Conservation (phyloP, 2,888 invertebrate species). For the Sinotaia quadrata region DNA sequence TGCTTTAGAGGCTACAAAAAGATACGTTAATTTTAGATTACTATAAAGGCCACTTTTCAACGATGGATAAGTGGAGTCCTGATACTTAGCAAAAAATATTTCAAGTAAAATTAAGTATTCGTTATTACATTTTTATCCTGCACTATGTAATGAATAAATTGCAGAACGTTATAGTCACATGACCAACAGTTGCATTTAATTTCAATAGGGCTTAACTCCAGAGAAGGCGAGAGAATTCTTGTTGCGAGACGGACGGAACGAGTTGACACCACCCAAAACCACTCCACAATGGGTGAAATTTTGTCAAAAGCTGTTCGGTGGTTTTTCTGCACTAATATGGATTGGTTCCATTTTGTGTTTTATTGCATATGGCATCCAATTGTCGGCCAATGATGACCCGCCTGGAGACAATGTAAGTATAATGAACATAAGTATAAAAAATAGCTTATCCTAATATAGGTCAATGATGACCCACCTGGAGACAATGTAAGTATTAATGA, state of each 20-base stretch:
- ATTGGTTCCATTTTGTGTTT: slow-evolving; percentile 83
- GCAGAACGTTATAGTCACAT: too few relatives aligned
- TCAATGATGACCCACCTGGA: neutral
- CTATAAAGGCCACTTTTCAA: too few relatives aligned
- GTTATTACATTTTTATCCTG: too few relatives aligned
- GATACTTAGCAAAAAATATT: too few relatives aligned
- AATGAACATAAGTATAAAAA: too few relatives aligned
- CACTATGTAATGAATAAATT: too few relatives aligned
- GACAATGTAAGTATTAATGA: neutral
- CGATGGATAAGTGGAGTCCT: too few relatives aligned
- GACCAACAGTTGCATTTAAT: too few relatives aligned
- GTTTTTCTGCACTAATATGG: slow-evolving; percentile 69
- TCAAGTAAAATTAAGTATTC: too few relatives aligned
- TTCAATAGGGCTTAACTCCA: slow-evolving; percentile 62
- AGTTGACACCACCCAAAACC: slow-evolving; percentile 68
- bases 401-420: neutral
- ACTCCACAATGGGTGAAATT: slow-evolving; percentile 71
- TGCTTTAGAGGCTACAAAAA: too few relatives aligned
- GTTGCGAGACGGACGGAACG: slow-evolving; percentile 68
- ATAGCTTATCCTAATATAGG: too few relatives aligned
- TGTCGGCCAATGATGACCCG: slow-evolving; percentile 17
- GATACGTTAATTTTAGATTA: too few relatives aligned
- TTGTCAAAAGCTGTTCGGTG: slow-evolving; percentile 67
- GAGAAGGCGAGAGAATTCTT: slow-evolving; percentile 59
- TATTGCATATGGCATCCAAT: slow-evolving; percentile 83